Evolutionary conservation across 2,113 vertebrate genomes (phyloP).

Genomic region (Poeciliopsis retropinna): DNA sequence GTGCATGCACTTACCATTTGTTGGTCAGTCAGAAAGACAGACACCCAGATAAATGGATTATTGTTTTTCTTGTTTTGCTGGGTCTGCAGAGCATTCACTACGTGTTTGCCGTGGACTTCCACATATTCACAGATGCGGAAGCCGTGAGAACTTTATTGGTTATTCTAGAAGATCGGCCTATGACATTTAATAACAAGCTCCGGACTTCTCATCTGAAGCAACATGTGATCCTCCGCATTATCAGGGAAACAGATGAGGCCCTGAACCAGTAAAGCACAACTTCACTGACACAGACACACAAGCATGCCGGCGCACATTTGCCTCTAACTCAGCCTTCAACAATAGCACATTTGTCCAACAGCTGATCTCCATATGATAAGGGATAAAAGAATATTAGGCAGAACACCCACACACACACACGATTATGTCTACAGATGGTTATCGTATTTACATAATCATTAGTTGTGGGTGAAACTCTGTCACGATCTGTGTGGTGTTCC

Average conservation of each 20-base stretch:
- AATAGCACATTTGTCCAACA: constrained; percentile 66
- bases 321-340: constrained; percentile 43
- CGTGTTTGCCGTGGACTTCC: not conserved
- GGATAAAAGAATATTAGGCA: constrained; percentile 56
- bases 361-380: constrained; percentile 62
- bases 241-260: constrained; percentile 54
- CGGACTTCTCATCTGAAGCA: constrained; percentile 51
- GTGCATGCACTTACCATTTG: constrained; percentile 6
- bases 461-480: constrained; percentile 59
- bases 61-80: no score
- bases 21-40: not conserved
- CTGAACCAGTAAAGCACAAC: constrained; percentile 35
- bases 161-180: constrained; percentile 66
- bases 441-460: constrained; percentile 65
- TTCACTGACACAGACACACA: constrained; percentile 36
- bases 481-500: constrained; percentile 45
- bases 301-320: constrained; percentile 19
- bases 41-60: no score
- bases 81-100: not conserved
- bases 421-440: constrained; percentile 54
- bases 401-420: constrained; percentile 41
- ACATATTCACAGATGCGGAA: constrained; percentile 4
- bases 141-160: constrained; percentile 56
- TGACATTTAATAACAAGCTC: constrained; percentile 68
- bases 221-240: constrained; percentile 51